A percentile compares a stretch with the other conserved stretches of the same genome.
phyloP scores from a whole-genome alignment of 2,113 vertebrate species.

The Sylvicapra grimmia region DNA sequence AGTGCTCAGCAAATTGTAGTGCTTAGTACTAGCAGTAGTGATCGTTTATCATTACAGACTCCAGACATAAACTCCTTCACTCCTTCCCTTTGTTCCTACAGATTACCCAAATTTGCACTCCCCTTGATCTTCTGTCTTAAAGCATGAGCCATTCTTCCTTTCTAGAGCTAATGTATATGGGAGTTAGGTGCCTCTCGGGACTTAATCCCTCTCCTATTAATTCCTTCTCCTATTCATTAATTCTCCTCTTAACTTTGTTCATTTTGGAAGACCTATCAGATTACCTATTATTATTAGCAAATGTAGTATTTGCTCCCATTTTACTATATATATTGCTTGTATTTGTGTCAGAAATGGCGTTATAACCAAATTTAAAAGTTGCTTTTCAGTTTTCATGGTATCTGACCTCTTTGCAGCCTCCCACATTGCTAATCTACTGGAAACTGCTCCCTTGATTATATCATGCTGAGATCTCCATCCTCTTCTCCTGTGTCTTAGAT shows the following conservation, averaged over 20 bases:
- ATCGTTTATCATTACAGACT: background rate
- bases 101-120: background rate
- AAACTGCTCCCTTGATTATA: background rate
- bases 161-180: background rate
- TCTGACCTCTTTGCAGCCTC: background rate
- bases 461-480: background rate
- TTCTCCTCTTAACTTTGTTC: background rate
- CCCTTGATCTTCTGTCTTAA: background rate
- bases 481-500: background rate
- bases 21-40: background rate
- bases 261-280: background rate
- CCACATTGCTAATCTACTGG: background rate
- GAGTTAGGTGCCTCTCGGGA: fast-evolving
- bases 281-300: no score
- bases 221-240: background rate
- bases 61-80: background rate
- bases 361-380: background rate
- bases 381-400: background rate
- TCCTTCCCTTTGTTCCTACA: background rate
- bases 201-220: background rate
- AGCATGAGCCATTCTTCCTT: background rate
- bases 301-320: background rate
- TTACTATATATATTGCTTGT: background rate
- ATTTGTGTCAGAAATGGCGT: background rate
- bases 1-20: background rate